These are phyloP conservation scores for Ips nitidus DNA, from an alignment of 1,140 invertebrate species.

Conservation along the genomic window DNA sequence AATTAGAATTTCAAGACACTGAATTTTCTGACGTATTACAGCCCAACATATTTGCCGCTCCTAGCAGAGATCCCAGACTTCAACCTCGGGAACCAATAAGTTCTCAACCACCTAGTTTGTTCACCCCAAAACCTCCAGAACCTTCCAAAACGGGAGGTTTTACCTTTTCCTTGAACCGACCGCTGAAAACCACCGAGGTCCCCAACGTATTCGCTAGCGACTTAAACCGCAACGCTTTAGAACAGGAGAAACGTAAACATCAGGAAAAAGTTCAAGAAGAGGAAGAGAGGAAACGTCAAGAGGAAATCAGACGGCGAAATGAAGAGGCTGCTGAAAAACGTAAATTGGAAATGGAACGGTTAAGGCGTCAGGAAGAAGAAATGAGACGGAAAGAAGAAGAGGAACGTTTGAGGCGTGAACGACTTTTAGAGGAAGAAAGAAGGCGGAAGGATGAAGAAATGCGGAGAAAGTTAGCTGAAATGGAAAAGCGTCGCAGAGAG, in stretches of 20 bases:
- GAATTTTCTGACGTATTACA: not conserved
- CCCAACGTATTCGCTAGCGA: slow-evolving; percentile 23
- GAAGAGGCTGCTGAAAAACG: slow-evolving; percentile 44
- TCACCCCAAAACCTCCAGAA: not conserved
- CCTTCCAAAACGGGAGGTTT: slow-evolving; percentile 29
- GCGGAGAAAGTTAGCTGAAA: slow-evolving; percentile 28
- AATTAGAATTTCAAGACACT: not conserved
- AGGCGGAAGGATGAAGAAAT: slow-evolving; percentile 23
- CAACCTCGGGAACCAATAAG: not conserved
- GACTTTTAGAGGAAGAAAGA: slow-evolving; percentile 26
- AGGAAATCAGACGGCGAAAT: slow-evolving; percentile 43
- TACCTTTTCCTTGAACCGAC: slow-evolving; percentile 25
- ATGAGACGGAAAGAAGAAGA: slow-evolving; percentile 39
- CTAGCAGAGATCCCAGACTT: not conserved
- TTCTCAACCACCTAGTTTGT: slow-evolving; percentile 5
- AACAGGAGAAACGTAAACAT: slow-evolving; percentile 1
- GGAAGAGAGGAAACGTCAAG: slow-evolving; percentile 37
- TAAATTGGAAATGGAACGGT: slow-evolving; percentile 52
- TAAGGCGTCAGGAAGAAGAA: slow-evolving; percentile 50
- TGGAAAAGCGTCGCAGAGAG: slow-evolving; percentile 22
- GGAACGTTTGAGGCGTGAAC: slow-evolving; percentile 20
- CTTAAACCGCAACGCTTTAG: slow-evolving; percentile 14
- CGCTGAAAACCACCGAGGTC: slow-evolving; percentile 13
- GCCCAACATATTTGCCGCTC: not conserved
- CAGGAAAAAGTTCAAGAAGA: slow-evolving; percentile 46